A percentile compares a stretch with the other conserved stretches of the same genome.
phyloP scores from a whole-genome alignment of 2,888 invertebrate species.

The Ophonus ardosiacus region DNA sequence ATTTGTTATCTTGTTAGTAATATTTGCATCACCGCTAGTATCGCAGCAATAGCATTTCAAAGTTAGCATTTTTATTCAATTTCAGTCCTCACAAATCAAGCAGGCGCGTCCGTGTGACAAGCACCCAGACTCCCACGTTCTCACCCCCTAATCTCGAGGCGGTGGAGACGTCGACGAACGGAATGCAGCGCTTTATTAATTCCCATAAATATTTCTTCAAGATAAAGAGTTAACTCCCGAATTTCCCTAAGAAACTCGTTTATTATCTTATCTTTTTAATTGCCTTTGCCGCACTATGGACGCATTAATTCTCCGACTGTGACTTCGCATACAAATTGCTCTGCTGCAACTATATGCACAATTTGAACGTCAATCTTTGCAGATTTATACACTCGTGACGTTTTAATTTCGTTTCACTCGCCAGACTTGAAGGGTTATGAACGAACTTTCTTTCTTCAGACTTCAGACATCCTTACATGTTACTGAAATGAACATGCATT shows the following conservation, averaged over 20 bases:
- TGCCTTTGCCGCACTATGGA: conserved; percentile 67
- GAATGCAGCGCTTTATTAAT: conserved; percentile 62
- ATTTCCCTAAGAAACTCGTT: conserved; percentile 64
- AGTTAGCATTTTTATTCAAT: conserved; percentile 55
- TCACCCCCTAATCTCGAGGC: conserved; percentile 43
- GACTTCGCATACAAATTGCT: conserved; percentile 65
- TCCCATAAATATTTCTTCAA: conserved; percentile 63
- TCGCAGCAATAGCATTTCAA: no score
- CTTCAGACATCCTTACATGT: no score
- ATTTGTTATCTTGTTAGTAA: no score
- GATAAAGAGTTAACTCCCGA: conserved; percentile 59
- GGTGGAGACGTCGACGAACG: conserved; percentile 11
- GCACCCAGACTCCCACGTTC: neutral
- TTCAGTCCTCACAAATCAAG: conserved; percentile 59
- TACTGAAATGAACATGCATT: no score
- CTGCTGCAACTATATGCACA: conserved; percentile 28
- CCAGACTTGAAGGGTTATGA: no score
- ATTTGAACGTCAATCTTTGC: neutral
- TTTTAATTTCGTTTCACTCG: neutral
- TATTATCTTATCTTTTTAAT: conserved; percentile 70
- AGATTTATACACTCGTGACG: neutral
- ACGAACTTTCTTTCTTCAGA: no score
- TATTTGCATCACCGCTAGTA: no score
- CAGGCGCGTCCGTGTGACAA: conserved; percentile 23
- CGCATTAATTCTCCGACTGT: conserved; percentile 68